phyloP scores from a whole-genome alignment of 1,140 invertebrate genomes.

The Anoplolepis gracilipes region DNA sequence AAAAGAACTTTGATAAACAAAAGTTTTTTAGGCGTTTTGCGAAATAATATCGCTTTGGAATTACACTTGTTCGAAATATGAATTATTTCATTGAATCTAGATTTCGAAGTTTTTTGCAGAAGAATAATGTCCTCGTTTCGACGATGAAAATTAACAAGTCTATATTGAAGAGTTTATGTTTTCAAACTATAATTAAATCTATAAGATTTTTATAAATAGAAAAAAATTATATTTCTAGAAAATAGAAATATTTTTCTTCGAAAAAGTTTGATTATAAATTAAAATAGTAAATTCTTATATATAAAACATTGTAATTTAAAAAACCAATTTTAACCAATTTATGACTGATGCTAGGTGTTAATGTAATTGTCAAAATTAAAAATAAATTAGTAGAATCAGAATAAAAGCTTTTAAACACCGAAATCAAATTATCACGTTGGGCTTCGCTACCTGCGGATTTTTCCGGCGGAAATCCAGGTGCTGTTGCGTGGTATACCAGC shows the following conservation, averaged over 20 bases:
- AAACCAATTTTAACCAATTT: neutral
- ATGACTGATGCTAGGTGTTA: neutral
- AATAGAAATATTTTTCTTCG: neutral
- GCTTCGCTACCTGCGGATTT: conserved; percentile 88
- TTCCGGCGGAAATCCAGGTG: conserved; percentile 88
- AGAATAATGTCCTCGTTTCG: neutral
- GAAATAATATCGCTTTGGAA: neutral
- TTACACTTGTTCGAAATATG: neutral
- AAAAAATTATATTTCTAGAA: neutral
- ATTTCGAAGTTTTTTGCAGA: neutral
- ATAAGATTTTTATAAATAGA: neutral
- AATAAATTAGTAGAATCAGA: neutral
- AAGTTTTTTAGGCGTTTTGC: neutral
- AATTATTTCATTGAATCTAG: neutral
- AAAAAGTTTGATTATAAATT: neutral
- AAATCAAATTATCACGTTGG: neutral
- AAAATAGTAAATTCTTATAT: neutral
- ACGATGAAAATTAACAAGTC: neutral
- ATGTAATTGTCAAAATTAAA: neutral
- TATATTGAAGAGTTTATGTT: neutral
- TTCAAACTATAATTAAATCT: neutral
- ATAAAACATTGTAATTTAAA: neutral
- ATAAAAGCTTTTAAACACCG: neutral
- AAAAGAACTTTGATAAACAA: conserved; percentile 3
- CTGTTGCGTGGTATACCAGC: conserved; percentile 94